Evolutionary conservation across 2,797 vertebrate genomes (phyloP).

Genomic region (Oreochromis grahami): DNA sequence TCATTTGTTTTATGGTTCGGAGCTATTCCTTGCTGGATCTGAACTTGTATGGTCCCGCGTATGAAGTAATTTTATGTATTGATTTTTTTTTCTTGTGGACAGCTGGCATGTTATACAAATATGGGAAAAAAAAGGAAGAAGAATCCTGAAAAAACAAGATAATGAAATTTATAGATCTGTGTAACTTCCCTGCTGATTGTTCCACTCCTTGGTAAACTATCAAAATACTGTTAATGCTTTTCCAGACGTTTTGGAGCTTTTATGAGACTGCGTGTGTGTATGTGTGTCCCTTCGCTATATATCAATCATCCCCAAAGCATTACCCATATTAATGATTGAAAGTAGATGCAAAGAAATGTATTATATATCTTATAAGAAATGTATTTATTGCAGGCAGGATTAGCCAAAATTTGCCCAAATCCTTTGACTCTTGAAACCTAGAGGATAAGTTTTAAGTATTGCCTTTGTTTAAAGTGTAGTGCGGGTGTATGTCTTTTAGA

Average conservation of each 20-base stretch:
- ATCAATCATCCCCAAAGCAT: slow-evolving; percentile 40
- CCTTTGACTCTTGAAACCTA: slow-evolving; percentile 49
- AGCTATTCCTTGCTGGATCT: slow-evolving; percentile 33
- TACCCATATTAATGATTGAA: slow-evolving; percentile 12
- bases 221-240: slow-evolving; percentile 61
- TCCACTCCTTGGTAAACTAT: slow-evolving; percentile 60
- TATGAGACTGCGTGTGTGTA: slow-evolving; percentile 25
- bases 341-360: slow-evolving; percentile 4
- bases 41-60: slow-evolving; percentile 36
- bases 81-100: slow-evolving; percentile 55
- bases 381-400: slow-evolving; percentile 1
- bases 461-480: slow-evolving; percentile 36
- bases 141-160: neutral
- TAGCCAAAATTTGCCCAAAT: slow-evolving; percentile 15
- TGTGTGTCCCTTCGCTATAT: slow-evolving; percentile 49
- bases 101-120: slow-evolving; percentile 52
- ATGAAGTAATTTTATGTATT: slow-evolving; percentile 47
- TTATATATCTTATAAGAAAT: neutral
- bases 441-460: slow-evolving; percentile 28
- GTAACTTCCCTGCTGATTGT: slow-evolving; percentile 61
- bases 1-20: slow-evolving; percentile 9
- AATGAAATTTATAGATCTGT: slow-evolving; percentile 33
- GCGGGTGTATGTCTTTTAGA: slow-evolving; percentile 11
- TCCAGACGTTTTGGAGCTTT: slow-evolving; percentile 45
- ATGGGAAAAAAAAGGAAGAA: slow-evolving; percentile 28